These are phyloP conservation scores for Drosophila triauraria DNA, from an alignment of 1,140 invertebrate species.

Conservation along the genomic window DNA sequence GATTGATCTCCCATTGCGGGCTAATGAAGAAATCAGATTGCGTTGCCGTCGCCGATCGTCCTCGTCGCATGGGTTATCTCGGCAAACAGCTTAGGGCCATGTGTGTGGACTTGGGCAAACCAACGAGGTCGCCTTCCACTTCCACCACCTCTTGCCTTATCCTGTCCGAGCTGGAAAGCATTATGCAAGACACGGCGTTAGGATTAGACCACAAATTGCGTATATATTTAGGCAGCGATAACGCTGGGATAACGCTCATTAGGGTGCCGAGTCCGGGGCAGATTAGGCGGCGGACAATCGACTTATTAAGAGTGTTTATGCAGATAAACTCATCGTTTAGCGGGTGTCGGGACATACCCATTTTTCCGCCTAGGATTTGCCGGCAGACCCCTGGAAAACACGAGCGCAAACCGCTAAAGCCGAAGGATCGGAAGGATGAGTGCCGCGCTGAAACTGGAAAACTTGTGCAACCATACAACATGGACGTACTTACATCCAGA, in stretches of 20 bases:
- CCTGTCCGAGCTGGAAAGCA: conserved; percentile 13
- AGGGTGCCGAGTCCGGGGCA: conserved; percentile 43
- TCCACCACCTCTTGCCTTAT: conserved; percentile 5
- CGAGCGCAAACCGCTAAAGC: conserved; percentile 46
- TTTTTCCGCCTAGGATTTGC: conserved; percentile 72
- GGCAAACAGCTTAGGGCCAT: conserved; percentile 69
- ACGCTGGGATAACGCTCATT: conserved; percentile 57
- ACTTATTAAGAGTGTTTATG: conserved; percentile 84
- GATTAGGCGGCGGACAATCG: conserved; percentile 71
- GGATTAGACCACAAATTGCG: conserved; percentile 68
- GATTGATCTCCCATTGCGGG: conserved; percentile 41
- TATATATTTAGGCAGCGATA: conserved; percentile 58
- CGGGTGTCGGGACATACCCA: conserved; percentile 83
- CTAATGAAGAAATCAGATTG: conserved; percentile 9
- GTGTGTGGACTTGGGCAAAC: conserved; percentile 51
- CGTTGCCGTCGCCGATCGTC: conserved; percentile 13
- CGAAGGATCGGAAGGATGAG: conserved; percentile 26
- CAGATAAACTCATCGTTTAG: conserved; percentile 84
- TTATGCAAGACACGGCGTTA: conserved; percentile 74
- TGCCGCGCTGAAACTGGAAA: conserved; percentile 28
- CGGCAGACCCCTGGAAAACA: conserved; percentile 61
- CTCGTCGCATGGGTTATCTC: conserved; percentile 50
- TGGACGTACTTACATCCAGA: conserved; percentile 19
- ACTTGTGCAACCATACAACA: conserved; percentile 48
- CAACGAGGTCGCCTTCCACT: conserved; percentile 21